phyloP scores from a whole-genome alignment of 2,113 vertebrate genomes.

The Phaethon lepturus region DNA sequence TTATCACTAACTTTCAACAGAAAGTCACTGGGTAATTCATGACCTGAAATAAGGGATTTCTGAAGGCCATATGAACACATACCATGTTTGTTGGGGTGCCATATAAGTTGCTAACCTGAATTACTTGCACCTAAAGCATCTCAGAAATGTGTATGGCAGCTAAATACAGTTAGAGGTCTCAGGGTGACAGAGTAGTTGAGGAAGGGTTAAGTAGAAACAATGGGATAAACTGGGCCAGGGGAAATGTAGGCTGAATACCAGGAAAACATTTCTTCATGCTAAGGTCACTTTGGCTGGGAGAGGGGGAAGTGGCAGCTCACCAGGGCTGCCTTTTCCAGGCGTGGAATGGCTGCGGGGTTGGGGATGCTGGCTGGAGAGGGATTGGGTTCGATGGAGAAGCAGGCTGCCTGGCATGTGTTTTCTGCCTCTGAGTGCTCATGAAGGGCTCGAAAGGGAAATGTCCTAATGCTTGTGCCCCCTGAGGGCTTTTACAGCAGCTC shows the following conservation, averaged over 20 bases:
- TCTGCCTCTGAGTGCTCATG: not conserved
- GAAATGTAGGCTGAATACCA: conserved; percentile 34
- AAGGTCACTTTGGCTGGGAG: not conserved
- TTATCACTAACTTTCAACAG: not conserved
- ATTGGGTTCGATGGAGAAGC: not conserved
- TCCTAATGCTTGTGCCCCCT: not conserved
- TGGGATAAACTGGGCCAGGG: not conserved
- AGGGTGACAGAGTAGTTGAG: not conserved
- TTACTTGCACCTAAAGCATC: not conserved
- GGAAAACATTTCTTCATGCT: conserved; percentile 39
- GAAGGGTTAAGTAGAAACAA: conserved; percentile 32
- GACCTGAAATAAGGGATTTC: not conserved
- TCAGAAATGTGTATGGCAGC: not conserved
- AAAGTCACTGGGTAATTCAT: not conserved
- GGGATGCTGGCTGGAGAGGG: not conserved
- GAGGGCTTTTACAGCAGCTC: fast-evolving
- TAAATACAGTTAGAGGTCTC: not conserved
- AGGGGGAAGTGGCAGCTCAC: not conserved
- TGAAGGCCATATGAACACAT: not conserved
- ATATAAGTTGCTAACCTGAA: not conserved
- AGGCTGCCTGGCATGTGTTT: not conserved
- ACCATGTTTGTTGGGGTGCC: not conserved
- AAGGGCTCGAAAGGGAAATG: not conserved
- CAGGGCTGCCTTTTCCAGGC: not conserved
- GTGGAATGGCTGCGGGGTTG: fast-evolving